These are phyloP conservation scores for Characodon lateralis DNA, from an alignment of 2,797 vertebrate genomes.

Conservation along the genomic window DNA sequence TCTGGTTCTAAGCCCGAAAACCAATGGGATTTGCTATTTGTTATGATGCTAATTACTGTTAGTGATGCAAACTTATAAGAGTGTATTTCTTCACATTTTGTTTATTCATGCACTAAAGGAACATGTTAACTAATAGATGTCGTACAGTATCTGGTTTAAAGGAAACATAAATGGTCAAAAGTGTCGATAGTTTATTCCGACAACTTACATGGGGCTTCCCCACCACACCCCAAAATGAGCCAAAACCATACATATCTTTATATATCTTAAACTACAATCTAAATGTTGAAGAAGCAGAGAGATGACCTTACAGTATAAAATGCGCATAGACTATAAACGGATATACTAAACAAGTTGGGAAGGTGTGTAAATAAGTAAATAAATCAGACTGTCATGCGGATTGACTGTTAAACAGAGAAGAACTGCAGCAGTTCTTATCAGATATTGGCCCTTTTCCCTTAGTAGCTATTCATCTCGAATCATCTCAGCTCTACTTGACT, in stretches of 20 bases:
- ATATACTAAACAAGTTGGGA: neutral
- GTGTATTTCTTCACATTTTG: neutral
- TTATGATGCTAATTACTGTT: neutral
- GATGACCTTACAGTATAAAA: neutral
- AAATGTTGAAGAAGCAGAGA: neutral
- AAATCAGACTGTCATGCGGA: neutral
- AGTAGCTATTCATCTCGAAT: too few relatives aligned
- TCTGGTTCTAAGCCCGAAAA: neutral
- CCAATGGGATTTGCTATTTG: neutral
- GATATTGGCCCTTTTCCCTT: neutral
- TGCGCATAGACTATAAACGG: neutral
- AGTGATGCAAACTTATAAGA: neutral
- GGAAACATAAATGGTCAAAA: neutral
- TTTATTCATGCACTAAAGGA: neutral
- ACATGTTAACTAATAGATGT: too few relatives aligned
- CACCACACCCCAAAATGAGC: neutral
- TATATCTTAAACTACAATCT: neutral
- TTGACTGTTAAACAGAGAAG: constrained; percentile 27
- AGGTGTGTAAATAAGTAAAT: neutral
- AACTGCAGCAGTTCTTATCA: constrained; percentile 24
- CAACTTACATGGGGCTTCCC: neutral
- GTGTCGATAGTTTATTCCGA: neutral
- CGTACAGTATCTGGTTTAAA: neutral
- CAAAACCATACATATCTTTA: neutral
- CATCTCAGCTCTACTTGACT: too few relatives aligned